Evolutionary conservation across 2,888 invertebrate genomes (phyloP), one percentile per base, ranked within the genome.

Genomic region (Nectonema munidae): DNA sequence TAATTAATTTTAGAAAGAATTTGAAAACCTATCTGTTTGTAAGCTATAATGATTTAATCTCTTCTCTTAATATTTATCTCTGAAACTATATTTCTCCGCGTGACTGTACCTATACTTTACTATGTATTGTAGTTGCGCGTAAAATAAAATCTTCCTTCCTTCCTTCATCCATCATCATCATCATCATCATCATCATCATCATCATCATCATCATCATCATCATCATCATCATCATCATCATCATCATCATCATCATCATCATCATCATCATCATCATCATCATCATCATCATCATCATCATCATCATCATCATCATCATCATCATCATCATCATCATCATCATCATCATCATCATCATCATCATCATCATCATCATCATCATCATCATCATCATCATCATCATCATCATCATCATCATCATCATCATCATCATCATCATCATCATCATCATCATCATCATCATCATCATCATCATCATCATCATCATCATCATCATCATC

Each of bases 161-260:
- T n/a, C n/a, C n/a, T n/a, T 9, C n/a, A n/a, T n/a, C n/a, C 36
- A 9, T 29, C 36, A 9, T 9, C 36, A 9, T 21, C 29, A 11
- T 14, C 36, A 19, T 36, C 29, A 6, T 33, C 36, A 6, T 30
- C 20, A 9, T 30, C 20, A 6, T 30, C 36, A 9, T 29, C 36
- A 9, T 9, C 36, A 9, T 21, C 29, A 11, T 14, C 36, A 19
- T 36, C 29, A 6, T 33, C 36, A 6, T 30, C 20, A 9, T 30
- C 20, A 6, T 30, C 36, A 9, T 29, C 36, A 9, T 9, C 36
- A 9, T 21, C 29, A 11, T 14, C 36, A 19, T 36, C 29, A 6
- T 33, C 36, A 6, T 30, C 20, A 9, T 30, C 20, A 6, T 30
- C 36, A 9, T 29, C 36, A 9, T 9, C 36, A 9, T 21, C 29